Evolutionary conservation across 2,888 invertebrate genomes (phyloP).

Genomic region (Priocnemis perturbator): DNA sequence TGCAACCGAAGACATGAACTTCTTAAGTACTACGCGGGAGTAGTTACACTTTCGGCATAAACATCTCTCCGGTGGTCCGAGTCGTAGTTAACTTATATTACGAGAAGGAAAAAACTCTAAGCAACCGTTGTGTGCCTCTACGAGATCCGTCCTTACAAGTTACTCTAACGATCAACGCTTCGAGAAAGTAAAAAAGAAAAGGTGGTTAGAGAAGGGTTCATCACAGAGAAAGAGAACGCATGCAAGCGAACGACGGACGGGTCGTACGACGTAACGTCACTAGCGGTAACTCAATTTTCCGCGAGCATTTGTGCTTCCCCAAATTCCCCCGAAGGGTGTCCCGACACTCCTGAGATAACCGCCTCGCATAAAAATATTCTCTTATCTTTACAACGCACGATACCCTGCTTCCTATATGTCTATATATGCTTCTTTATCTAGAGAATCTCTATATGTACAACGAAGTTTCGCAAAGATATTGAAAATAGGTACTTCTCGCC

Average conservation of each 20-base stretch:
- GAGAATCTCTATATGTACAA: conserved; percentile 45
- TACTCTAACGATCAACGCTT: no score
- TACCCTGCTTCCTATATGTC: conserved; percentile 35
- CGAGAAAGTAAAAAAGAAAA: not conserved
- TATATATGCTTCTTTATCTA: conserved; percentile 20
- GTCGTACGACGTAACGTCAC: not conserved
- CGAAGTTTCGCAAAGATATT: conserved; percentile 23
- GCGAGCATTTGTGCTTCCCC: conserved; percentile 31
- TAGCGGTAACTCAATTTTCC: conserved; percentile 11
- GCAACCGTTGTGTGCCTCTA: no score
- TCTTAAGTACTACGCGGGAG: no score
- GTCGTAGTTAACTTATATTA: no score
- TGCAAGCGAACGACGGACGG: conserved; percentile 15
- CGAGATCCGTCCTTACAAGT: no score
- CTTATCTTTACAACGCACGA: conserved; percentile 29
- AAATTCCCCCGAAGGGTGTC: not conserved
- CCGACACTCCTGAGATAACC: conserved; percentile 35
- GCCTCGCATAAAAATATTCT: conserved; percentile 56
- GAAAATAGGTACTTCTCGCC: conserved; percentile 42
- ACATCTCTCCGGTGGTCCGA: no score
- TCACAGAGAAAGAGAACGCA: conserved; percentile 53
- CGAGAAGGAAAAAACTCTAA: no score
- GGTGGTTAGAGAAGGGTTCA: conserved; percentile 28
- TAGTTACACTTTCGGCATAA: no score
- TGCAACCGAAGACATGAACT: no score